Percentiles rank a stretch among this genome's conserved stretches.
These are phyloP conservation scores for Apocheima hispidaria DNA, from an alignment of 2,888 invertebrate species.

Conservation along the genomic window DNA sequence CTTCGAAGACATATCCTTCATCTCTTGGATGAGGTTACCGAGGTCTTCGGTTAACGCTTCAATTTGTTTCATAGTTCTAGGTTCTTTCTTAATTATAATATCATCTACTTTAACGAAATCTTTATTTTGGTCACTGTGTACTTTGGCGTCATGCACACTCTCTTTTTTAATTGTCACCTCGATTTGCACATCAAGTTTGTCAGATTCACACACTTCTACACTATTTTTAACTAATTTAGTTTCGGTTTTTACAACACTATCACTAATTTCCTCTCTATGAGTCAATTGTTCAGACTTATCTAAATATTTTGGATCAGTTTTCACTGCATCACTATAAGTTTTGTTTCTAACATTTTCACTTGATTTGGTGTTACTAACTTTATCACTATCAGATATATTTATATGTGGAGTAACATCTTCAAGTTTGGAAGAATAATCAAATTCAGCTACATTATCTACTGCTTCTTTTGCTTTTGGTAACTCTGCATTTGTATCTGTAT, in stretches of 20 bases:
- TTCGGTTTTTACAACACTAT: conserved; percentile 59
- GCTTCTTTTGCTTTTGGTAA: conserved; percentile 6
- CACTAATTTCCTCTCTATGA: conserved; percentile 59
- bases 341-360: conserved; percentile 31
- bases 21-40: conserved; percentile 74
- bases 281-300: conserved; percentile 62
- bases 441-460: background rate
- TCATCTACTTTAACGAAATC: conserved; percentile 57
- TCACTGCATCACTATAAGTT: conserved; percentile 56
- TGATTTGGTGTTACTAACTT: conserved; percentile 23
- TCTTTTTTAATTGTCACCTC: conserved; percentile 61
- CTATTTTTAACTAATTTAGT: conserved; percentile 64
- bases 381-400: conserved; percentile 27
- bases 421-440: conserved; percentile 1
- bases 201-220: conserved; percentile 56
- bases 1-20: conserved; percentile 64
- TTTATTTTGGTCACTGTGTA: conserved; percentile 50
- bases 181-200: conserved; percentile 60
- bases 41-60: conserved; percentile 75
- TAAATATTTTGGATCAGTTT: conserved; percentile 52
- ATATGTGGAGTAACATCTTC: conserved; percentile 9
- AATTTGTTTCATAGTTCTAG: conserved; percentile 69
- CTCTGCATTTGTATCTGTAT: background rate
- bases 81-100: conserved; percentile 54
- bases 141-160: conserved; percentile 47